These are phyloP conservation scores for Oxycera nigricornis DNA, from an alignment of 2,888 invertebrate genomes.

Conservation along the genomic window DNA sequence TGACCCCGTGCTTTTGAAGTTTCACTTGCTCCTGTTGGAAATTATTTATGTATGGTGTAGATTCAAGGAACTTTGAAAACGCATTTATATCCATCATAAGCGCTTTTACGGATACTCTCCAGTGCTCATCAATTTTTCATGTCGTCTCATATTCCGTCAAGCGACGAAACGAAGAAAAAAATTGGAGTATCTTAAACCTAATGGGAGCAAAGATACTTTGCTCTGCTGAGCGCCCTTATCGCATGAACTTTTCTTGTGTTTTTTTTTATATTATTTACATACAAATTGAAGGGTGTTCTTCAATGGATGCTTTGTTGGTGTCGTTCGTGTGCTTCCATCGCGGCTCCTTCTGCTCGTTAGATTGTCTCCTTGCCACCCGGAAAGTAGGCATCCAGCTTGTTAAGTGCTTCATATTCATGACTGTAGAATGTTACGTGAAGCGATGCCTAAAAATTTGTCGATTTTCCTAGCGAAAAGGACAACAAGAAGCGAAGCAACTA, in stretches of 20 bases:
- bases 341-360: too few relatives aligned
- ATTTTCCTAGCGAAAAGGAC: too few relatives aligned
- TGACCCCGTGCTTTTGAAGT: too few relatives aligned
- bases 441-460: too few relatives aligned
- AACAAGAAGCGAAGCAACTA: too few relatives aligned
- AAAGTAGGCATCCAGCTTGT: too few relatives aligned
- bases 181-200: neutral
- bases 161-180: neutral
- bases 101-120: neutral
- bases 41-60: conserved; percentile 13
- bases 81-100: conserved; percentile 36
- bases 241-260: conserved; percentile 23
- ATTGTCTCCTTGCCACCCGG: too few relatives aligned
- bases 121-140: conserved; percentile 35
- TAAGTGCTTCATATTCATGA: too few relatives aligned
- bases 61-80: conserved; percentile 25
- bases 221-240: neutral
- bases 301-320: neutral
- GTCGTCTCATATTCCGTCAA: neutral
- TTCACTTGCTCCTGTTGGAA: neutral
- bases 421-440: too few relatives aligned
- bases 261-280: conserved; percentile 29
- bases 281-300: conserved; percentile 28
- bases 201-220: neutral
- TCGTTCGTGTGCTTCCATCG: neutral